Evolutionary conservation across 2,888 invertebrate species (phyloP).

Genomic region (Troides aeacus): DNA sequence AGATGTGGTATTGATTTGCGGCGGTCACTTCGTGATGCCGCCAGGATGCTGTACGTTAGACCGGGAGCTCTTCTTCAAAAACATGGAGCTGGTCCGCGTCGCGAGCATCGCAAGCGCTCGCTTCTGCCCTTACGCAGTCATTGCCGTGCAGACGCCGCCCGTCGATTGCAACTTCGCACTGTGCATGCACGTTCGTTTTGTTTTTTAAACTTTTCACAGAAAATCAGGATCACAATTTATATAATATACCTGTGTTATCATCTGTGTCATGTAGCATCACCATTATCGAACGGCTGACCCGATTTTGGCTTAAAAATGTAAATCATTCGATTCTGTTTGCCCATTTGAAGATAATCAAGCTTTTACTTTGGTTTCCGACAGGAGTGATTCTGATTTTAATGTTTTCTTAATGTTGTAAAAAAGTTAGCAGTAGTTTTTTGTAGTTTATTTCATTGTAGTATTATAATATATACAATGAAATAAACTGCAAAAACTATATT

Average conservation of each 20-base stretch:
- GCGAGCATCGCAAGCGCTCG: constrained; percentile 55
- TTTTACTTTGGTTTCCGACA: too few relatives aligned
- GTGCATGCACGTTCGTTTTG: constrained; percentile 55
- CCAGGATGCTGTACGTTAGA: constrained; percentile 58
- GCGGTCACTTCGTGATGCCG: constrained; percentile 57
- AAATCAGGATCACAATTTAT: not conserved
- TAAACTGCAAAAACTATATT: too few relatives aligned
- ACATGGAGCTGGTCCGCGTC: constrained; percentile 62
- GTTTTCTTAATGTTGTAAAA: too few relatives aligned
- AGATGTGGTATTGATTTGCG: constrained; percentile 70
- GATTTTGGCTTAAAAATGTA: too few relatives aligned
- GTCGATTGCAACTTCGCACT: constrained; percentile 69
- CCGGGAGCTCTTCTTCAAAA: constrained; percentile 63
- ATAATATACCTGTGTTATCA: not conserved
- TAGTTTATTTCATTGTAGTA: too few relatives aligned
- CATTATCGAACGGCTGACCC: too few relatives aligned
- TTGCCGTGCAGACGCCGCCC: constrained; percentile 69
- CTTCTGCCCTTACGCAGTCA: constrained; percentile 62
- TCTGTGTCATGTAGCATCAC: too few relatives aligned
- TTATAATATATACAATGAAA: too few relatives aligned
- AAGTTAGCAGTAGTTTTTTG: too few relatives aligned
- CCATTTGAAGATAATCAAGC: too few relatives aligned
- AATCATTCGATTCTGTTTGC: too few relatives aligned
- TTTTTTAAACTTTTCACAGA: not conserved
- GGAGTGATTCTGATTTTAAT: too few relatives aligned